Base-by-base conservation (phyloP, 2,797 vertebrate species). In the Coregonus ussuriensis region DNA sequence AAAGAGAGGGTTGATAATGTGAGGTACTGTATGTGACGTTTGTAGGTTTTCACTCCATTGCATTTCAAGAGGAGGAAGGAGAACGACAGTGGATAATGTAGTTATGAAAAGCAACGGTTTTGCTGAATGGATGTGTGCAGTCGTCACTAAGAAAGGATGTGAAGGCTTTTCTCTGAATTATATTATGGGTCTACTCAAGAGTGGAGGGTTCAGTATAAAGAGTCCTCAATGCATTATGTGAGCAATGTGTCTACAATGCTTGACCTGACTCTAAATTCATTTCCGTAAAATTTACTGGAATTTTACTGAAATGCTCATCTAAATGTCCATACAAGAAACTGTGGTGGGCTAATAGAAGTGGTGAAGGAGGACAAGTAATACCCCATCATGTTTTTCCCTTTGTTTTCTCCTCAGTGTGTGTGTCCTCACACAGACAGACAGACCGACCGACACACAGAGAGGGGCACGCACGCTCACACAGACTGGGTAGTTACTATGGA, bases 341-440 rank as follows among this genome's bases (percentile, higher is more conserved):
- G 68, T 77, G 77, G 81, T 47, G 9, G 41, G 41, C 41, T 11
- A 85, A 47, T 47, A 47, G 9, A 47, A 47, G 41, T 47, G 81
- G 84, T 87, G 80, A 87, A 88, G 82, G 83, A 84, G 84, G 87
- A 70, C 62, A 65, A 21, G n/a, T 37, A 37, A 37, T 4, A 47
- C 41, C 7, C 41, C 2, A 2, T 47, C 41, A 47, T 47, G 9
- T 47, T 47, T 47, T 47, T 13, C 9, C 41, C 41, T 47, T 47
- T 47, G 9, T 13, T 47, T 47, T 47, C 9, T 47, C 41, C 41
- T 41, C 7, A 1, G 41, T 41, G 1, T 37, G 37, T 37, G 1
- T 37, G 37, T 37, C 1, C 35, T 47, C 9, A 41, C 1, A 47
- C 41, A 47, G 41, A 47, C 41, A 47, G 41, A 11, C 41, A 47